Conservation (phyloP, 2,888 invertebrate species). For the Drosophila trichaetosa region DNA sequence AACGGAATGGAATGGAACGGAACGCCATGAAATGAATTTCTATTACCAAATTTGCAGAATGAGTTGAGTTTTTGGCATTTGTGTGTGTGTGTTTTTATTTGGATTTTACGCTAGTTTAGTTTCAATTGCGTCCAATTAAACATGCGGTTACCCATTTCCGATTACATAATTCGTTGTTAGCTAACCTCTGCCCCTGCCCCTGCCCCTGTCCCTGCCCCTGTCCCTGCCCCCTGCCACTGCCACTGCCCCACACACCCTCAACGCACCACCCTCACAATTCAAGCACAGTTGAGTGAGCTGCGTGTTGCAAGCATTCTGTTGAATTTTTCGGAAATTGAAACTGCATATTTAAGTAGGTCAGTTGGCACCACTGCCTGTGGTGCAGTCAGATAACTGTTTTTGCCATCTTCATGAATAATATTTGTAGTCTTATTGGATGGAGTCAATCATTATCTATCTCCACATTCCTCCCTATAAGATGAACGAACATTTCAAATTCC, state of each 20-base stretch:
- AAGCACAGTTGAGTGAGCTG: constrained; percentile 44
- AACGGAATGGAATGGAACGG: constrained; percentile 8
- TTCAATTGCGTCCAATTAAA: constrained; percentile 81
- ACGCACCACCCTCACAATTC: neutral
- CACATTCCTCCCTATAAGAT: constrained; percentile 6
- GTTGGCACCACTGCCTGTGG: constrained; percentile 23
- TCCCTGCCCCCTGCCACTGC: neutral
- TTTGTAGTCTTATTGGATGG: neutral
- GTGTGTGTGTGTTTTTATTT: constrained; percentile 53
- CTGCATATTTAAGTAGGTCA: constrained; percentile 78
- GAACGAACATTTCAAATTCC: constrained; percentile 24
- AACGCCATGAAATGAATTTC: constrained; percentile 38
- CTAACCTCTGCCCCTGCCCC: neutral
- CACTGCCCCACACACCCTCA: neutral
- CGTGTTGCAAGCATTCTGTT: constrained; percentile 63
- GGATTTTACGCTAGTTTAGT: constrained; percentile 79
- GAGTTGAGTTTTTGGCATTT: constrained; percentile 24
- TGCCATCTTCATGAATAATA: constrained; percentile 12
- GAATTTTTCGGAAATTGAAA: constrained; percentile 80
- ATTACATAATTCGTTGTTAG: constrained; percentile 54
- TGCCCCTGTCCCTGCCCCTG: neutral
- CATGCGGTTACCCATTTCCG: constrained; percentile 75
- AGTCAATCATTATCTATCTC: neutral
- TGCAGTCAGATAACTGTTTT: constrained; percentile 19
- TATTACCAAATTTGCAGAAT: constrained; percentile 33